These are phyloP conservation scores for Cheirogaleus medius DNA, from an alignment of 2,113 vertebrate species.

Conservation along the genomic window DNA sequence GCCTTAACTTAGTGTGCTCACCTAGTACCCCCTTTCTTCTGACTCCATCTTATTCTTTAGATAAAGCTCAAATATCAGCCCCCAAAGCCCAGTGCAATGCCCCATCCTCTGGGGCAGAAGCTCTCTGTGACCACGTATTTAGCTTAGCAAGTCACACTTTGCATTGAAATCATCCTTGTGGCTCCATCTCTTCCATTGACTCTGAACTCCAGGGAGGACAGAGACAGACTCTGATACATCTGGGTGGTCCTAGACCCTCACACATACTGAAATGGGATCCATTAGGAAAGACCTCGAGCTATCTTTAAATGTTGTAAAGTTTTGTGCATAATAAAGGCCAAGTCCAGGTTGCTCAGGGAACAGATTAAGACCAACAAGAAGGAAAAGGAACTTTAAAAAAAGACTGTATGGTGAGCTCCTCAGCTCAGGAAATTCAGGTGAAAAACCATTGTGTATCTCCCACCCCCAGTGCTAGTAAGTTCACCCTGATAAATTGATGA, in stretches of 20 bases:
- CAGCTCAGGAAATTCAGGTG: not conserved
- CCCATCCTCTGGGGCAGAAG: not conserved
- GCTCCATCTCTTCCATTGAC: not conserved
- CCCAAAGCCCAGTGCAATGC: not conserved
- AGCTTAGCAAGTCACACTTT: not conserved
- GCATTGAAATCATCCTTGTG: not conserved
- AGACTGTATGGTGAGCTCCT: not conserved
- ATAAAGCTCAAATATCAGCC: not conserved
- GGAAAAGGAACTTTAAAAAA: not conserved
- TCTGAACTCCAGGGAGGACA: not conserved
- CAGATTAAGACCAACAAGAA: not conserved
- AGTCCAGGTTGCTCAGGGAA: not conserved
- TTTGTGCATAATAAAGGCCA: not conserved
- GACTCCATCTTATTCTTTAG: not conserved
- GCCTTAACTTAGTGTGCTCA: not conserved
- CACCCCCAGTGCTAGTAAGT: not conserved
- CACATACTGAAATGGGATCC: not conserved
- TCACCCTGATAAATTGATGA: not conserved
- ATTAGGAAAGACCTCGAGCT: not conserved
- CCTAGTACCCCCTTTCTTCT: not conserved
- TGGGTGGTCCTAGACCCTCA: not conserved
- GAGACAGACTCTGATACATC: not conserved
- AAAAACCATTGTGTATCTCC: too few species aligned
- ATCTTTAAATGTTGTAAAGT: not conserved
- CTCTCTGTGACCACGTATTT: not conserved